Evolutionary conservation across 2,797 vertebrate species (phyloP), one percentile per base, ranked within the genome.

Genomic region (Rhinoraja longicauda): DNA sequence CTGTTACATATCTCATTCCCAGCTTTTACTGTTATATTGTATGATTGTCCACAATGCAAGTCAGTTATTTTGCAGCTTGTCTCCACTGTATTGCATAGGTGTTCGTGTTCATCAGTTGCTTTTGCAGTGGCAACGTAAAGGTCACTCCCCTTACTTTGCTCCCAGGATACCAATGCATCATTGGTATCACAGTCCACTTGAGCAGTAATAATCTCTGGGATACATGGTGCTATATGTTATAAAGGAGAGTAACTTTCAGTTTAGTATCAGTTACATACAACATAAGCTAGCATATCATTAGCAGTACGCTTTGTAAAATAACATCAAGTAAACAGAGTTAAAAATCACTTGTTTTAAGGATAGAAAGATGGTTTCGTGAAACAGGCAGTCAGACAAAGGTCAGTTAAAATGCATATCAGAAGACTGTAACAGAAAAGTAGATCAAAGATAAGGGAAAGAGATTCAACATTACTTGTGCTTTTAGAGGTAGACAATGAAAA

Each of bases 11-110:
- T 70, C 10, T 94, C 81, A 21, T 94, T 95, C 92, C 93, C 93
- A 15, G 95, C 95, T 21, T 75, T 86, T 9, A 97, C 95, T 0
- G 94, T 95, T 93, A 97, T 95, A 81, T 21, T 96, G 93, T 95
- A 97, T 8, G 94, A 93, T 64, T 97, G 97, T 94, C 97, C 97
- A 45, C 97, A 97, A 13, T 93, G 94, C 73, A 97, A 94, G 4
- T 94, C 93, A 0, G 76, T 24, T 13, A 93, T 57, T 72, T 94
- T 93, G 24, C 95, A 26, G 6, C 0, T 93, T 0, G 95, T 95
- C 29, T 94, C 93, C 0, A 93, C 93, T 45, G 95, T 96, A 93
- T 94, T 95, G 93, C 95, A 95, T 64, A 93, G 76, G 0, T 76
- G 86, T 1, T 45, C 9, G 0, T 95, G 96, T 15, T 96, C 97